Percentiles rank a stretch among this genome's conserved stretches.
Evolutionary conservation across 1,140 invertebrate genomes (phyloP).

Genomic region (Solen grandis): DNA sequence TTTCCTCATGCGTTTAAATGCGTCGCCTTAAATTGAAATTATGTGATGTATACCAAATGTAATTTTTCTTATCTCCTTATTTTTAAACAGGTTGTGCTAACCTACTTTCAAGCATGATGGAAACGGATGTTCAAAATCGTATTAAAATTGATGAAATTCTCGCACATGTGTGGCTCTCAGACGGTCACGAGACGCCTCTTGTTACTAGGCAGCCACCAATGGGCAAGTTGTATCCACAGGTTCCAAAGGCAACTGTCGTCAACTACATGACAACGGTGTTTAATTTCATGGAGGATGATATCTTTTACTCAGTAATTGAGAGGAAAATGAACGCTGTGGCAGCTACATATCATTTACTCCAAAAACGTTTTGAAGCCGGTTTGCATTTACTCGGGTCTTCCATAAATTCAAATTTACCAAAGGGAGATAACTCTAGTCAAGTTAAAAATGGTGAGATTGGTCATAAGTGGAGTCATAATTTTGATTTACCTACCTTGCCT

Average conservation of each 20-base stretch:
- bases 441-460: constrained; percentile 8
- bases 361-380: constrained; percentile 60
- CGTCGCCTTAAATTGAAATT: too few relatives aligned
- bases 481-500: constrained; percentile 15
- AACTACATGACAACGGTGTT: constrained; percentile 70
- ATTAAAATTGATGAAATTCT: constrained; percentile 72
- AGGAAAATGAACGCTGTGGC: constrained; percentile 68
- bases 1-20: too few relatives aligned
- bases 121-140: constrained; percentile 63
- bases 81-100: constrained; percentile 73
- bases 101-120: constrained; percentile 68
- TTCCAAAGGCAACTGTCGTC: constrained; percentile 62
- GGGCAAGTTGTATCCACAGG: constrained; percentile 50
- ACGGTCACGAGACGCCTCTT: constrained; percentile 54
- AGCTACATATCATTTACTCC: constrained; percentile 66
- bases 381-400: constrained; percentile 58
- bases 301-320: constrained; percentile 67
- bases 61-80: too few relatives aligned
- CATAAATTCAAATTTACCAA: constrained; percentile 18
- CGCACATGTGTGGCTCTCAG: constrained; percentile 68
- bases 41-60: too few relatives aligned
- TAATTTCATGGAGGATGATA: constrained; percentile 68
- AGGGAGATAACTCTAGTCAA: neutral
- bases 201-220: constrained; percentile 55
- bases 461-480: constrained; percentile 10